Evolutionary conservation across 2,113 vertebrate genomes (phyloP), one percentile per base, ranked within the genome.

Genomic region (Desmodus rotundus): DNA sequence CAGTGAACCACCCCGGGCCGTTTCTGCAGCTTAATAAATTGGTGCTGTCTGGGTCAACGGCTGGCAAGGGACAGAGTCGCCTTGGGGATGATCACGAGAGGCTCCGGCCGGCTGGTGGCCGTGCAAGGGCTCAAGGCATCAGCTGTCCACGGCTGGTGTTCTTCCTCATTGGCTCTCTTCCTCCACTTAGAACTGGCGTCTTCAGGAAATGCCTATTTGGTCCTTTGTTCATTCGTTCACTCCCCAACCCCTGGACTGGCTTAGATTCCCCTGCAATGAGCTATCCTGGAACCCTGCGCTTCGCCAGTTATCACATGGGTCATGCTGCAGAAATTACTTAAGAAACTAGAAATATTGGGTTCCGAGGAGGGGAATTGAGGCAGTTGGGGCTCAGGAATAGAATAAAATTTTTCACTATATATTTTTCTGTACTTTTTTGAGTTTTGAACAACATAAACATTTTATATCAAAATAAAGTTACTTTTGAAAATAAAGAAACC

Each of bases 401-500:
- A 14, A 84, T 26, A 80, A 52, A 50, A 72, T 19, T 80, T 89
- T 72, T 93, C 93, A 90, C 16, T 52, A 41, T 84, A 14, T 61
- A 36, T 47, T 73, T 94, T 90, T 70, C 81, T 81, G 20, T 85
- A 90, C 15, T 67, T 86, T 86, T 87, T 65, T 56, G 58, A 56
- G 38, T 83, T 93, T 92, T 92, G 52, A 94, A 77, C 50, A 52
- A 58, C 19, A 41, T 56, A 41, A 45, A 36, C 7, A 3, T 83
- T 89, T 96, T 81, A n/a, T 73, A 83, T 74, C 20, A 41, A 80
- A 84, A 88, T 20, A 41, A 93, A 87, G 33, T 15, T 81, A 81
- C 54, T 95, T 90, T 94, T 95, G 2, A 43, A 95, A 94, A 85
- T 15, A 87, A 93, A 85, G 36, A 65, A 89, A 43, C 50, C 4